A percentile compares a stretch with the other conserved stretches of the same genome.
These are phyloP conservation scores for Brachypteracias leptosomus DNA, from an alignment of 2,113 vertebrate genomes.

Conservation along the genomic window DNA sequence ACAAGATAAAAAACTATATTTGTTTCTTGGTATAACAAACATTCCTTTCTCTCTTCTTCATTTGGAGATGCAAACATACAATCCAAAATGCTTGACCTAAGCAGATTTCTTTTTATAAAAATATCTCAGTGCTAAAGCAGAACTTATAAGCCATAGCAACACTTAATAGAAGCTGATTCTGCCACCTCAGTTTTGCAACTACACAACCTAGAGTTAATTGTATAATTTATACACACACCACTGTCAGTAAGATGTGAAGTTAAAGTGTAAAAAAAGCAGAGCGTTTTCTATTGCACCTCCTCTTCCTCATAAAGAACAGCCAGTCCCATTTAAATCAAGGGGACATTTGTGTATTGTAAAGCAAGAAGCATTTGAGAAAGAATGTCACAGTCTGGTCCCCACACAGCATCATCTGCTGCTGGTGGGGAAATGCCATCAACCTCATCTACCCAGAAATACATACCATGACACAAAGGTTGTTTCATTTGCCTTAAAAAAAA, in stretches of 20 bases:
- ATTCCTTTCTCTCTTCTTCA: background rate
- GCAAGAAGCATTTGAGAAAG: background rate
- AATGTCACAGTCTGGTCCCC: background rate
- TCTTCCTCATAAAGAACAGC: background rate
- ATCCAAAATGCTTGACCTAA: background rate
- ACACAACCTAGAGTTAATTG: background rate
- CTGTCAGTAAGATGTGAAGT: background rate
- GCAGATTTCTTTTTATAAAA: background rate
- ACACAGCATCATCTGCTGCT: background rate
- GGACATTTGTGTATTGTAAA: background rate
- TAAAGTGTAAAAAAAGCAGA: background rate
- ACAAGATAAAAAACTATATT: background rate
- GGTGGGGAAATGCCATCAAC: background rate
- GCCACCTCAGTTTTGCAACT: background rate
- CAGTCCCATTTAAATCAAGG: background rate
- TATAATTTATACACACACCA: background rate
- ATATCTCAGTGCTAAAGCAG: background rate
- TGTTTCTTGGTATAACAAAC: background rate
- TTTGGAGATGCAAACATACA: background rate
- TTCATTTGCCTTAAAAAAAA: background rate
- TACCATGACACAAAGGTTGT: background rate
- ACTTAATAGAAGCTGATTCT: background rate
- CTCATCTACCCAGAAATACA: background rate
- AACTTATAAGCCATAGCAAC: background rate
- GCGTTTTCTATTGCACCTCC: background rate